These are phyloP conservation scores for Latheticus oryzae DNA, from an alignment of 2,888 invertebrate genomes.

Conservation along the genomic window DNA sequence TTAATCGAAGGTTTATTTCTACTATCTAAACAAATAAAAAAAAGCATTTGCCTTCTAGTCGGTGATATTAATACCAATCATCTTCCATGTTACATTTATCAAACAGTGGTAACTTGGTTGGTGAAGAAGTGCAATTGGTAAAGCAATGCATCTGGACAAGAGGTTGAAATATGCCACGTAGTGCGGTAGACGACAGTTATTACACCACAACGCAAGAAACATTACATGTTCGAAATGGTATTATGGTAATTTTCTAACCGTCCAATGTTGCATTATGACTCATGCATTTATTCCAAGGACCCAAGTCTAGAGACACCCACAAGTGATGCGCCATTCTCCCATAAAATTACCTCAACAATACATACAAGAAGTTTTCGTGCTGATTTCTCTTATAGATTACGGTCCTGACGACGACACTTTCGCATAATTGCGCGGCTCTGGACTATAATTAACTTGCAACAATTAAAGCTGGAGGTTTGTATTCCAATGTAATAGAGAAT, in stretches of 20 bases:
- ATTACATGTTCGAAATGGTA: conserved; percentile 45
- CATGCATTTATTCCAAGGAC: conserved; percentile 41
- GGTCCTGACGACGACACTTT: conserved; percentile 32
- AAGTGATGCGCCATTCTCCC: conserved; percentile 17
- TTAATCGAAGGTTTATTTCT: conserved; percentile 19
- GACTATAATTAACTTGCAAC: conserved; percentile 41
- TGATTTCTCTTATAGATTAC: conserved; percentile 24
- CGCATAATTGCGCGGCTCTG: conserved; percentile 37
- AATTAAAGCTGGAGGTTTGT: conserved; percentile 40
- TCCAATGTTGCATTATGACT: conserved; percentile 38
- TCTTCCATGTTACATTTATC: no score
- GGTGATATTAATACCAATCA: no score
- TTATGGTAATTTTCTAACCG: conserved; percentile 45
- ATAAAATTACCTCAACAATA: conserved; percentile 23
- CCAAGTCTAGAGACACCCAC: conserved; percentile 32
- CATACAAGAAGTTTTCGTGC: conserved; percentile 22
- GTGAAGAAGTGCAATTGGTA: conserved; percentile 33
- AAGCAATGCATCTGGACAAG: conserved; percentile 33
- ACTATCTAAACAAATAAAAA: conserved; percentile 17
- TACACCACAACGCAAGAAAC: conserved; percentile 44
- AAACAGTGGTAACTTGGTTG: conserved; percentile 21
- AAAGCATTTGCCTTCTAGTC: no score
- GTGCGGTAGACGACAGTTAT: conserved; percentile 45
- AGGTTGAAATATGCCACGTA: conserved; percentile 41
- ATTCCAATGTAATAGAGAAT: conserved; percentile 37